Percentiles rank a stretch among this genome's conserved stretches.
These are phyloP conservation scores for Macquaria australasica DNA, from an alignment of 2,113 vertebrate species.

Conservation along the genomic window DNA sequence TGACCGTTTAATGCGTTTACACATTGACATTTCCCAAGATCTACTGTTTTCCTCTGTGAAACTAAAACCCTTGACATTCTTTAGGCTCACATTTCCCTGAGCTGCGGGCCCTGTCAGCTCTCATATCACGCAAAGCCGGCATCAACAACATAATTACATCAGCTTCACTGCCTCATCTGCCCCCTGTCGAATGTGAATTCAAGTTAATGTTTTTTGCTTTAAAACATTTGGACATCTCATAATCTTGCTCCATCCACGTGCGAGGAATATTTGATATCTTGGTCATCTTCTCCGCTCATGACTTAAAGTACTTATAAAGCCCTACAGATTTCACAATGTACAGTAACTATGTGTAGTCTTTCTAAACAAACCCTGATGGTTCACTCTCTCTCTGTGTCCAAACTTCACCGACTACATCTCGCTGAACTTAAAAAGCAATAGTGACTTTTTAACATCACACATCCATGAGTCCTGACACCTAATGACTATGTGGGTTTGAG, in stretches of 20 bases:
- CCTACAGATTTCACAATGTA: not conserved
- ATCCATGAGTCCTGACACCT: slow-evolving; percentile 30
- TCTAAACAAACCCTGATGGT: not conserved
- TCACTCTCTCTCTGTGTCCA: not conserved
- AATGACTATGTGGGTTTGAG: slow-evolving; percentile 34
- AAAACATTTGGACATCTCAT: slow-evolving; percentile 11
- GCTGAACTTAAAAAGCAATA: slow-evolving; percentile 15
- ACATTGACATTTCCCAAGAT: slow-evolving; percentile 76
- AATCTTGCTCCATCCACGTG: not conserved
- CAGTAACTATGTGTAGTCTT: not conserved
- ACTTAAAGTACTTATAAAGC: slow-evolving; percentile 13
- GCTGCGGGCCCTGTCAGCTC: slow-evolving; percentile 54
- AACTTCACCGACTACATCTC: not conserved
- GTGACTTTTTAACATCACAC: slow-evolving; percentile 23
- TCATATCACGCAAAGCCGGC: slow-evolving; percentile 38
- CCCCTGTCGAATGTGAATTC: slow-evolving; percentile 48
- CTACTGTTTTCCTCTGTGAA: slow-evolving; percentile 55
- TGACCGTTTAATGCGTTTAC: slow-evolving; percentile 76
- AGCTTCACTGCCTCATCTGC: slow-evolving; percentile 45
- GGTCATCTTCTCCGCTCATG: not conserved
- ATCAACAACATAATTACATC: slow-evolving; percentile 71
- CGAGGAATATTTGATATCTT: slow-evolving; percentile 7
- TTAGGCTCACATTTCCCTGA: slow-evolving; percentile 57
- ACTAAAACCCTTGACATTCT: slow-evolving; percentile 73
- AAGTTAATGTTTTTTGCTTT: slow-evolving; percentile 25